Evolutionary conservation across 2,888 invertebrate species (phyloP), one percentile per base, ranked within the genome.

Genomic region (Drosophila conformis): DNA sequence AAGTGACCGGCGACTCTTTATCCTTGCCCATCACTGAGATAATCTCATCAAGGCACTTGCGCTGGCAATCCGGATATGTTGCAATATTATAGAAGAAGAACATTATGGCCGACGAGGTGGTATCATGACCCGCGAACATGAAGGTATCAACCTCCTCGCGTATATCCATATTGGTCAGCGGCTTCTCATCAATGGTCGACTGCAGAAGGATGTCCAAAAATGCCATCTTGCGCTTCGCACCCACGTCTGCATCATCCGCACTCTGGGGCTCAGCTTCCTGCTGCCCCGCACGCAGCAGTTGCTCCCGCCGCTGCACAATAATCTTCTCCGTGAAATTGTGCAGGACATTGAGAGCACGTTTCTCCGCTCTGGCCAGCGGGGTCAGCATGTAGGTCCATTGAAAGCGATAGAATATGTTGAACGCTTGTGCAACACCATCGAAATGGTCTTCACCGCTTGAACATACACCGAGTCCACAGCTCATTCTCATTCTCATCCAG

Each of bases 81-180:
- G 94, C 94, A 49, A 95, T 88, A 70, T 93, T 92, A 73, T 94
- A 94, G 33, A 95, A 91, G 57, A 94, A 90, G 92, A 94, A 95
- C 67, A 92, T 92, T 15, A 94, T 92, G 4, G 94, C 94, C 18
- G 94, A 93, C 0, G 94, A 93, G 13, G 94, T 94, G 5, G 94
- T 94, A 69, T 94, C 94, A 66, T 94, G 94, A 0, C 94, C 94
- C 92, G 95, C 96, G 91, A 96, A 96, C 95, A 96, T 95, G 80
- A 96, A 96, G 0, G 96, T 96, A 78, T 96, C 95, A 0, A 96
- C 95, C 93, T 96, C 96, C 89, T 96, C 95, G 63, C 95, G 93
- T 51, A 96, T 94, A 71, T 95, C 94, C 36, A 94, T 90, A 74
- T 95, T 94, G 11, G 94, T 94, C 52, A 96, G 92, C 6, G 94